These are phyloP conservation scores for Odontocerum albicorne DNA, from an alignment of 2,888 invertebrate genomes.

Conservation along the genomic window DNA sequence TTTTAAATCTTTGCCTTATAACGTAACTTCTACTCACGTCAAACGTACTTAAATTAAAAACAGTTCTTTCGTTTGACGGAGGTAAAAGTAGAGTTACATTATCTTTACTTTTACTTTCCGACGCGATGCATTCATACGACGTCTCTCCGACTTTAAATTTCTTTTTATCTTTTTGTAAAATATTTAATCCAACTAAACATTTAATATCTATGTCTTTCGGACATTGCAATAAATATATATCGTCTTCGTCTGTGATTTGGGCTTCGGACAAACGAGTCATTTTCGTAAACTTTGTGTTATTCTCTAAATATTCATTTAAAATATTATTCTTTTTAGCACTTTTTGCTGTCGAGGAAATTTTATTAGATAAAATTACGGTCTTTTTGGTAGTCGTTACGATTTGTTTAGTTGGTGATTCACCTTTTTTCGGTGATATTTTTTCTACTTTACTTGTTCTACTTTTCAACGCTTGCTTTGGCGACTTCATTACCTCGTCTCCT, in stretches of 20 bases:
- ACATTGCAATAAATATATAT: slow-evolving; percentile 31
- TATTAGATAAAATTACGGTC: no score
- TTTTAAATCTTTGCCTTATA: slow-evolving; percentile 26
- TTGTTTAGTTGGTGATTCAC: neutral
- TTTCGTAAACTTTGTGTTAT: neutral
- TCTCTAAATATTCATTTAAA: neutral
- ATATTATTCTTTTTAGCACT: neutral
- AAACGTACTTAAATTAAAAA: slow-evolving; percentile 14
- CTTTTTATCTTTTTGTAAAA: slow-evolving; percentile 27
- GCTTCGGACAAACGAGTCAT: neutral
- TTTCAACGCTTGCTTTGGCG: neutral
- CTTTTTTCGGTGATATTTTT: neutral
- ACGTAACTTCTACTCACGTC: slow-evolving; percentile 22
- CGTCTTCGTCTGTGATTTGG: slow-evolving; percentile 24
- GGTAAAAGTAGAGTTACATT: slow-evolving; percentile 22
- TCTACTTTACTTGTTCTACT: neutral
- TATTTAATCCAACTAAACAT: slow-evolving; percentile 12
- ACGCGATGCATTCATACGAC: slow-evolving; percentile 26
- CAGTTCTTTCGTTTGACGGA: neutral
- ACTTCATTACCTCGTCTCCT: neutral
- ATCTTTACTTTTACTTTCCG: slow-evolving; percentile 4
- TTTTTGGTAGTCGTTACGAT: neutral
- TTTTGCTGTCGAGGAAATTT: neutral
- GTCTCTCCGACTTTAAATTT: slow-evolving; percentile 24
- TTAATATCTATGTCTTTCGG: slow-evolving; percentile 21